These are phyloP conservation scores for Drosophila paranaensis DNA, from an alignment of 2,888 invertebrate species.

Conservation along the genomic window DNA sequence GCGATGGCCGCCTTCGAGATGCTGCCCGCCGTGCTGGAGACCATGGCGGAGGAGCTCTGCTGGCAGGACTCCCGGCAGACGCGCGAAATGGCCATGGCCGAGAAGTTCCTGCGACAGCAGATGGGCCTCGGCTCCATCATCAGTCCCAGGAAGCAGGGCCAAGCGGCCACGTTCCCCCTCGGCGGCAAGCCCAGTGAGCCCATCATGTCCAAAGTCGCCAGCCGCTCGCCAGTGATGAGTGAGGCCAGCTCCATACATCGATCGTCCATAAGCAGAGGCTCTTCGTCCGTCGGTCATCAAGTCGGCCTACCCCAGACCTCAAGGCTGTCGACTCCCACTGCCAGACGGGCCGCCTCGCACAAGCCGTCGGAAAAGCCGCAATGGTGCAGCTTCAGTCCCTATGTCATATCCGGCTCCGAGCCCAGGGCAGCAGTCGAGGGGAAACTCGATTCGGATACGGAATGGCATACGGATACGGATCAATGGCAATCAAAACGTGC, in stretches of 20 bases:
- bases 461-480: neutral
- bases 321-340: neutral
- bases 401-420: neutral
- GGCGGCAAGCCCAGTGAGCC: neutral
- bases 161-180: too few relatives aligned
- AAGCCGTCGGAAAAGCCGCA: neutral
- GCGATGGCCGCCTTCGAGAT: constrained; percentile 98
- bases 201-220: neutral
- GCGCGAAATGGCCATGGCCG: constrained; percentile 91
- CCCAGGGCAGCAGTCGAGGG: neutral
- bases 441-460: neutral
- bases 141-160: neutral
- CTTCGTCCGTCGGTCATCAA: neutral
- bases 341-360: neutral
- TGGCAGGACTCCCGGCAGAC: constrained; percentile 92
- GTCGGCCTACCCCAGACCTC: too few relatives aligned
- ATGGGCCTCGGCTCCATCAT: constrained; percentile 90
- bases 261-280: neutral
- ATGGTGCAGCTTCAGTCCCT: neutral
- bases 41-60: constrained; percentile 97
- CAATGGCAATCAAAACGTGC: neutral
- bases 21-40: constrained; percentile 93
- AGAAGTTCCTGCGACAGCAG: constrained; percentile 94
- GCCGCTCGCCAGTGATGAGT: neutral
- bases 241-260: neutral